phyloP scores from a whole-genome alignment of 2,113 vertebrate genomes.

The Sporophila hypoxantha region DNA sequence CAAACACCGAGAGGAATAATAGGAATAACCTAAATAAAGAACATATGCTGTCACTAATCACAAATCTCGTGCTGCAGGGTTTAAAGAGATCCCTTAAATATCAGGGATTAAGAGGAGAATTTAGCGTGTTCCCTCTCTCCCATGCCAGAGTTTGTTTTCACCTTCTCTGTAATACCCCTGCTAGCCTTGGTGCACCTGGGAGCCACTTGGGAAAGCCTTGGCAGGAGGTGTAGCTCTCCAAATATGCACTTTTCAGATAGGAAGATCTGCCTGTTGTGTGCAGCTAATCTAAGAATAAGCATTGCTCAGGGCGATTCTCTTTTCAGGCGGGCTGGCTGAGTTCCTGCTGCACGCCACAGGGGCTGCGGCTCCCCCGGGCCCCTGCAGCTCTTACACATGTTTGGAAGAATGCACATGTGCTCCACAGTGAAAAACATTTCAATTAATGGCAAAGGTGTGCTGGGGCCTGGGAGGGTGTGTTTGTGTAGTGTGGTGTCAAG shows the following conservation, averaged over 20 bases:
- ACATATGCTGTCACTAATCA: not conserved
- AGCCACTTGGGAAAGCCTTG: not conserved
- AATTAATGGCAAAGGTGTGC: not conserved
- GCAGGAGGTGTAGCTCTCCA: not conserved
- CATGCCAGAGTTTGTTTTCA: not conserved
- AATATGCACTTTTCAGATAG: not conserved
- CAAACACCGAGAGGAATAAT: not conserved
- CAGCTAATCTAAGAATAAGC: not conserved
- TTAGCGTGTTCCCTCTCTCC: not conserved
- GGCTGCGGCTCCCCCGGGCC: not conserved
- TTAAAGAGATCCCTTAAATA: constrained; percentile 3
- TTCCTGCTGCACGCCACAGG: not conserved
- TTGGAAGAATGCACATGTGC: not conserved
- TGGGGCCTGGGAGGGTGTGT: not conserved
- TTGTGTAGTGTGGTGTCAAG: not conserved
- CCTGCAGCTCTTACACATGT: not conserved
- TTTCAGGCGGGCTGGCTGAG: not conserved
- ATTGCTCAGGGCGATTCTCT: not conserved
- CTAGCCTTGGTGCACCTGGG: not conserved
- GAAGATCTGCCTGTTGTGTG: not conserved
- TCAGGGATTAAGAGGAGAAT: constrained; percentile 18
- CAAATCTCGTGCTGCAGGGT: not conserved
- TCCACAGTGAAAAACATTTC: not conserved
- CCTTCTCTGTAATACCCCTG: not conserved
- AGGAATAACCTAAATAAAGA: not conserved